Percentiles rank a stretch among this genome's conserved stretches.
Evolutionary conservation across 2,888 invertebrate genomes (phyloP).

Genomic region (Hemithea aestivaria): DNA sequence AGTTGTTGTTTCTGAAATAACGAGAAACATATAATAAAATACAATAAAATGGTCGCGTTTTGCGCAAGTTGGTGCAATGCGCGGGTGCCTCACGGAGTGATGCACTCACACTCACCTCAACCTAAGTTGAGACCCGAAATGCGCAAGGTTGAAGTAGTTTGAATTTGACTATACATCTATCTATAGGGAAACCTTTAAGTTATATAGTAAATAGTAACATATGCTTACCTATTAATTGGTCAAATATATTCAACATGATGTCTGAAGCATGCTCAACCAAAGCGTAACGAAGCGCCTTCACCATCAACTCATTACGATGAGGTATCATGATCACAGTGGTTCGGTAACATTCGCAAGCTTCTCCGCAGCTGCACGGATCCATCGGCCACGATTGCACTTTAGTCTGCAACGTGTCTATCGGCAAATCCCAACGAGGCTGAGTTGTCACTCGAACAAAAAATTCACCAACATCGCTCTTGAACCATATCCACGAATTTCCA

Average conservation of each 20-base stretch:
- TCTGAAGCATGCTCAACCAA: slow-evolving; percentile 59
- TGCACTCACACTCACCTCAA: too few species aligned
- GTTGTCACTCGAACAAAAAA: slow-evolving; percentile 63
- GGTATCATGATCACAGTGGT: slow-evolving; percentile 57
- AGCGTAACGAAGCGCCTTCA: slow-evolving; percentile 58
- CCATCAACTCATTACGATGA: slow-evolving; percentile 63
- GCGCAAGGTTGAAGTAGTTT: too few species aligned
- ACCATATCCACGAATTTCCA: slow-evolving; percentile 66
- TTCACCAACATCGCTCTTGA: slow-evolving; percentile 57
- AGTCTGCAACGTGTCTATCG: slow-evolving; percentile 56
- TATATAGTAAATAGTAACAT: too few species aligned
- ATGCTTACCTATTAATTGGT: slow-evolving; percentile 53
- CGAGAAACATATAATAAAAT: not conserved
- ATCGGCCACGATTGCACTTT: slow-evolving; percentile 57
- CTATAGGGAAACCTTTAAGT: too few species aligned
- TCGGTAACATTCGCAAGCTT: slow-evolving; percentile 64
- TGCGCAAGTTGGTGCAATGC: too few species aligned
- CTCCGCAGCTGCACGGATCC: slow-evolving; percentile 64
- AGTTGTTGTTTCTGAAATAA: slow-evolving; percentile 52
- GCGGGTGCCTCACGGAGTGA: too few species aligned
- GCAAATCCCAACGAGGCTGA: slow-evolving; percentile 63
- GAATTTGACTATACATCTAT: too few species aligned
- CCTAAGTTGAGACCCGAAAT: too few species aligned
- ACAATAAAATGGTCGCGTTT: too few species aligned
- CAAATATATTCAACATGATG: slow-evolving; percentile 60